A percentile compares a stretch with the other conserved stretches of the same genome.
These are phyloP conservation scores for Corythoichthys haematopterus DNA, from an alignment of 2,113 vertebrate genomes.

Conservation along the genomic window DNA sequence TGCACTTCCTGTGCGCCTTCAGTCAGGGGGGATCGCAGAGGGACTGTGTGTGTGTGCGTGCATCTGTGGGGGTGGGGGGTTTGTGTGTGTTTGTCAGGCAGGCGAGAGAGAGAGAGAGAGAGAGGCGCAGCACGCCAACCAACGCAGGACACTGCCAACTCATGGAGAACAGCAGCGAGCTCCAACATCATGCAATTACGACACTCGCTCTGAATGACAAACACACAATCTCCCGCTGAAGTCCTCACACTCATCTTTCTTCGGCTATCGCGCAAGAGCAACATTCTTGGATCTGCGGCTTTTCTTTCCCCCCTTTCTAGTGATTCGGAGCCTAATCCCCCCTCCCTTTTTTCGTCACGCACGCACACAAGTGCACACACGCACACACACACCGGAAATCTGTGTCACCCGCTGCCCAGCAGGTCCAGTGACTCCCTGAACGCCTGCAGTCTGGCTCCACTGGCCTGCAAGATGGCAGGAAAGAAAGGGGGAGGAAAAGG, in stretches of 20 bases:
- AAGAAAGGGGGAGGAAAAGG: conserved; percentile 34
- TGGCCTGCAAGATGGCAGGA: conserved; percentile 72
- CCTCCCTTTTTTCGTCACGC: conserved; percentile 41
- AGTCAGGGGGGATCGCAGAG: conserved; percentile 71
- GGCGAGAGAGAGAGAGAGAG: conserved; percentile 42
- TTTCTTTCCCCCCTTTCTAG: conserved; percentile 53
- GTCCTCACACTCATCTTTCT: conserved; percentile 58
- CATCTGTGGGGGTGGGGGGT: conserved; percentile 37
- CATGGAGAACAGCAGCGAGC: conserved; percentile 68
- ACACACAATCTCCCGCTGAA: conserved; percentile 53
- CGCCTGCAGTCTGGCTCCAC: conserved; percentile 73
- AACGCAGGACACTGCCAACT: conserved; percentile 71
- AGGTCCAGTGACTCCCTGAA: conserved; percentile 72
- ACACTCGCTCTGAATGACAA: conserved; percentile 57
- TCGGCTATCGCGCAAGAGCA: conserved; percentile 59
- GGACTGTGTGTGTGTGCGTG: conserved; percentile 42
- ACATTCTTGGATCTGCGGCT: conserved; percentile 65
- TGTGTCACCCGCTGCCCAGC: conserved; percentile 72
- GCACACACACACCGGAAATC: conserved; percentile 59
- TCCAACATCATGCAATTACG: conserved; percentile 63
- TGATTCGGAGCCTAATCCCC: conserved; percentile 70
- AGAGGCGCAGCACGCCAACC: conserved; percentile 64
- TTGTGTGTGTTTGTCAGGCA: conserved; percentile 51
- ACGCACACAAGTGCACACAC: conserved; percentile 20
- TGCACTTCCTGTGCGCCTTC: conserved; percentile 75